Evolutionary conservation across 2,797 vertebrate genomes (phyloP), one percentile per base, ranked within the genome.

Genomic region (Dermochelys coriacea): DNA sequence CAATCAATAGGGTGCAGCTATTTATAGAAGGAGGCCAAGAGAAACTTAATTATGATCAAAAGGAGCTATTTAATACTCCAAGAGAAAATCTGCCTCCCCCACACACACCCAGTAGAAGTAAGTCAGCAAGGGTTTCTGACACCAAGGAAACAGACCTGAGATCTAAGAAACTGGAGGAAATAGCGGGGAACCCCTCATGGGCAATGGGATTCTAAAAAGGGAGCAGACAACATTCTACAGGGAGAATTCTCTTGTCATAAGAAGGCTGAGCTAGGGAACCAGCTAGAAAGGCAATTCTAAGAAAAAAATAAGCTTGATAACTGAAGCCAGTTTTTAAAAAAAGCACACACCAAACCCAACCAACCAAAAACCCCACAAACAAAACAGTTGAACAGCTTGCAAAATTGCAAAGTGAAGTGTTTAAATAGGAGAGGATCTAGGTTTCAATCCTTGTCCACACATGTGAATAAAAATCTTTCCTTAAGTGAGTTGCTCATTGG

Each of bases 11-110:
- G 97, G 92, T 95, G 97, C 23, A 75, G 94, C 96, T 98, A 97
- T 98, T 98, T 98, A 97, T 98, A 98, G 96, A 96, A 92, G 85
- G 86, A 96, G 96, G 93, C 93, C 6, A 94, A 96, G 97, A 96
- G 96, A 97, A 97, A 97, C 97, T 97, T 97, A 97, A 97, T 97
- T 97, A 97, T 96, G 96, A 98, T 97, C 93, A 97, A 97, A 97
- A 97, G 92, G 92, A 97, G 97, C 97, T 96, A 96, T 97, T 97
- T 97, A 97, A 97, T 97, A 95, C 94, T 95, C 6, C 47, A 96
- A 96, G 97, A 97, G 96, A 96, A 95, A 95, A 96, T 96, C 93
- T 95, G 95, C 96, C 96, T 19, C 37, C 21, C 19, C 11, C 5
- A 15, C n/a, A 95, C 19, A 6, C 4, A 1, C 6, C 37, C 12